Percentiles rank a stretch among this genome's conserved stretches.
Evolutionary conservation across 2,113 vertebrate genomes (phyloP).

Genomic region (Leucopsar rothschildi): DNA sequence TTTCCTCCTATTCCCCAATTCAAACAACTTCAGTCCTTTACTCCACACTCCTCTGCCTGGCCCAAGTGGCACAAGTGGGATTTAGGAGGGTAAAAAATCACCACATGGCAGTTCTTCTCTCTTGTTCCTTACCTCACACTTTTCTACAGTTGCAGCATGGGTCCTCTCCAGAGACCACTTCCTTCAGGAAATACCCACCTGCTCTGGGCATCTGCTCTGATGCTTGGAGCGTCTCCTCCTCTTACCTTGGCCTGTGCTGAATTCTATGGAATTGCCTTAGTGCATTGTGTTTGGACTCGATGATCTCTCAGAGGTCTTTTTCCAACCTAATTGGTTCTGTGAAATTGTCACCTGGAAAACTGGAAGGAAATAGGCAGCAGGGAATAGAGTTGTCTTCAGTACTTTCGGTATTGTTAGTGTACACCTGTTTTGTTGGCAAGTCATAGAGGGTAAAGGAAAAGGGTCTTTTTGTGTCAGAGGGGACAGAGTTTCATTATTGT

Average conservation of each 20-base stretch:
- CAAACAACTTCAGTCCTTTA: background rate
- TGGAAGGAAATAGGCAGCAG: background rate
- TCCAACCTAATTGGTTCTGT: background rate
- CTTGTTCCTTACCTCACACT: background rate
- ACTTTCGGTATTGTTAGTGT: background rate
- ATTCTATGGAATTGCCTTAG: background rate
- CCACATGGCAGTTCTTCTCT: background rate
- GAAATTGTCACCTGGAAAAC: background rate
- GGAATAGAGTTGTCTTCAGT: background rate
- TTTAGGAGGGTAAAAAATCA: background rate
- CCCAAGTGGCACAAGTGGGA: background rate
- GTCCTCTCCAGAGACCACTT: background rate
- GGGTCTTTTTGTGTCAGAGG: background rate
- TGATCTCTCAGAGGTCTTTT: background rate
- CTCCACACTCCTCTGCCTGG: background rate
- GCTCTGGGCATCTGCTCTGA: background rate
- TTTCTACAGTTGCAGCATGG: background rate
- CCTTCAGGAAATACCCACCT: background rate
- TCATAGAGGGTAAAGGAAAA: background rate
- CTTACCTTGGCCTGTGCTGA: background rate
- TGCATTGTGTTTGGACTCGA: rapidly evolving
- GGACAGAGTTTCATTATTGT: background rate
- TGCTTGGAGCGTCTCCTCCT: background rate
- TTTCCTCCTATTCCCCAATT: rapidly evolving
- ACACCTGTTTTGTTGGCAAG: background rate